Conservation (phyloP, 2,797 vertebrate species). For the Urosaurus nigricauda region DNA sequence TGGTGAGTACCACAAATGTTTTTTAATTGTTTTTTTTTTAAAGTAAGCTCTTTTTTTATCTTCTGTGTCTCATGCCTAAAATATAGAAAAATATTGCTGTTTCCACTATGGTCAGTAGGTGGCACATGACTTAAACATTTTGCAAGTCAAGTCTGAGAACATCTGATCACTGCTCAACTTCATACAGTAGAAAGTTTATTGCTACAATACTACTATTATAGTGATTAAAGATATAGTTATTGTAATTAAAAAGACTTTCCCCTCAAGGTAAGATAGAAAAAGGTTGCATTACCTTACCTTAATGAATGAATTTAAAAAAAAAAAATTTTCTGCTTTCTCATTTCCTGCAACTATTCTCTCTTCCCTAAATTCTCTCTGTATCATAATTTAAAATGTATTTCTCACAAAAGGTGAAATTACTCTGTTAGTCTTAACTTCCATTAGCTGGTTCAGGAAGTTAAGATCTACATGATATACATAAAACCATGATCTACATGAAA, state of each 20-base stretch:
- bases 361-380: not conserved
- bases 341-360: not conserved
- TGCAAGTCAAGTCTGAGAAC: not conserved
- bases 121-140: conserved; percentile 1
- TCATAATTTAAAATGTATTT: not conserved
- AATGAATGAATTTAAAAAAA: not conserved
- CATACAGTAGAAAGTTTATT: not conserved
- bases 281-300: not conserved
- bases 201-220: not conserved
- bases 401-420: not conserved
- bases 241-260: too few relatives aligned
- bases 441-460: not conserved
- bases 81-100: not conserved
- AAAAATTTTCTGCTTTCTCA: not conserved
- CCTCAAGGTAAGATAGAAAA: not conserved
- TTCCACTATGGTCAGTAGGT: conserved; percentile 20
- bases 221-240: not conserved
- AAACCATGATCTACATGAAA: not conserved
- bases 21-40: not conserved
- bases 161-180: not conserved
- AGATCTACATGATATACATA: not conserved
- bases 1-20: not conserved
- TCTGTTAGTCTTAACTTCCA: not conserved
- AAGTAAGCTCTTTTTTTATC: not conserved
- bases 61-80: too few relatives aligned